Evolutionary conservation across 2,113 vertebrate species (phyloP).

Genomic region (Pseudonaja textilis): DNA sequence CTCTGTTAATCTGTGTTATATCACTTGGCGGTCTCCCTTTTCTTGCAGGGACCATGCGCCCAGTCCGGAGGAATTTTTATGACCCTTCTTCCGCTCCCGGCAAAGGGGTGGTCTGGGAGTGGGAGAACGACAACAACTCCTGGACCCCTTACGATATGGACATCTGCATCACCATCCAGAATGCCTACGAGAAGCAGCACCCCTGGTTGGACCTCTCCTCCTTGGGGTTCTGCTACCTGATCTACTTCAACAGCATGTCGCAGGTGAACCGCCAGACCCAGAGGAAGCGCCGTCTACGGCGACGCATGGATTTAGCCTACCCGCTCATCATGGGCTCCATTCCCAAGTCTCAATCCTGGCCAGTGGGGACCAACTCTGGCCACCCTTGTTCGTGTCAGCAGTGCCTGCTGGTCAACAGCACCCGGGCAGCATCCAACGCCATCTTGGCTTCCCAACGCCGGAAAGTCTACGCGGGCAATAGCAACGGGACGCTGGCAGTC

Average conservation of each 20-base stretch:
- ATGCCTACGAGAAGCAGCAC: conserved; percentile 98
- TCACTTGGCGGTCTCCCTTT: background rate
- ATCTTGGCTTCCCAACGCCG: conserved; percentile 92
- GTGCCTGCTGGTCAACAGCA: conserved; percentile 94
- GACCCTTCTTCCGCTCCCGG: conserved; percentile 93
- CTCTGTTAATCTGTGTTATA: too few relatives aligned
- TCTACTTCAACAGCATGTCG: conserved; percentile 95
- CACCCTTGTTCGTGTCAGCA: conserved; percentile 92
- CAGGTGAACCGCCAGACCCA: conserved; percentile 96
- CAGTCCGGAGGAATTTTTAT: conserved; percentile 91
- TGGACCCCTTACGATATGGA: conserved; percentile 98
- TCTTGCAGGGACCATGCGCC: conserved; percentile 88
- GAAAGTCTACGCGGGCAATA: conserved; percentile 71
- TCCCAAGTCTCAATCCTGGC: conserved; percentile 97
- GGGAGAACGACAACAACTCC: conserved; percentile 90
- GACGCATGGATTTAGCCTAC: conserved; percentile 94
- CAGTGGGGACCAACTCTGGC: conserved; percentile 87
- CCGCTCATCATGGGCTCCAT: conserved; percentile 95
- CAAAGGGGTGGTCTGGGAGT: conserved; percentile 97
- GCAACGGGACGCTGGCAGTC: conserved; percentile 58
- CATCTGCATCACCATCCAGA: conserved; percentile 96
- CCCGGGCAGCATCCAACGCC: conserved; percentile 91
- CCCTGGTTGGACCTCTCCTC: conserved; percentile 96
- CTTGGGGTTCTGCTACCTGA: conserved; percentile 94
- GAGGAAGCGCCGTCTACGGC: conserved; percentile 85